Base-by-base conservation (phyloP, 2,113 vertebrate genomes). In the Eleginops maclovinus region DNA sequence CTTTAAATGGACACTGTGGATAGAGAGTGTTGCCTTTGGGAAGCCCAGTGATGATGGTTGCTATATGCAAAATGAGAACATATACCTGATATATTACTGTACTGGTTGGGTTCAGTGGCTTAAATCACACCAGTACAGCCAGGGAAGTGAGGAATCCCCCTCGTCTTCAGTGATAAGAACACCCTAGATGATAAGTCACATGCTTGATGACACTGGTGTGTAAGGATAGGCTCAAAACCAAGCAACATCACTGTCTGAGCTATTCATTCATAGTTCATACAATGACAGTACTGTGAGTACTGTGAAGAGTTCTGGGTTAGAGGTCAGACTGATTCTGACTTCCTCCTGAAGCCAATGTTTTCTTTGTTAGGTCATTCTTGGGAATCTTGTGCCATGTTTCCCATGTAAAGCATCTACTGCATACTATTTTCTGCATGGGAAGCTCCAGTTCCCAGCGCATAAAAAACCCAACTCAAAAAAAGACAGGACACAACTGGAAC, bases 351-450 rank as follows among this genome's bases (percentile, higher is more conserved):
- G 10, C 4, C 24, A 15, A 15, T 40, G 9, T 1, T n/a, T 22
- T 22, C 51, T 54, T 19, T 61, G 47, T 19, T 21, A 31, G 49
- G 24, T 24, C 19, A 21, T 2, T 19, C 28, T 2, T 24, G 31
- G 24, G 4, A 44, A 44, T 44, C 12, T 44, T 3, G 13, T 47
- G 47, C 54, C 15, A 55, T 16, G 17, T 79, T 56, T 69, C 41
- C 69, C 75, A 49, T 31, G 49, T 75, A 74, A 72, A 85, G 69
- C 50, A 56, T 82, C 69, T 73, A 12, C 70, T 63, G 9, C 44
- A 82, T 78, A 49, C 83, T 87, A 84, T 87, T 74, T 89, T 87
- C 24, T 61, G 50, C 71, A 47, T 77, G 83, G 68, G 78, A 86
- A 85, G 50, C 72, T 72, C 69, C 24, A 72, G 62, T 86, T 89